Conservation (phyloP, 2,113 vertebrate genomes). For the Trogon surrucura region DNA sequence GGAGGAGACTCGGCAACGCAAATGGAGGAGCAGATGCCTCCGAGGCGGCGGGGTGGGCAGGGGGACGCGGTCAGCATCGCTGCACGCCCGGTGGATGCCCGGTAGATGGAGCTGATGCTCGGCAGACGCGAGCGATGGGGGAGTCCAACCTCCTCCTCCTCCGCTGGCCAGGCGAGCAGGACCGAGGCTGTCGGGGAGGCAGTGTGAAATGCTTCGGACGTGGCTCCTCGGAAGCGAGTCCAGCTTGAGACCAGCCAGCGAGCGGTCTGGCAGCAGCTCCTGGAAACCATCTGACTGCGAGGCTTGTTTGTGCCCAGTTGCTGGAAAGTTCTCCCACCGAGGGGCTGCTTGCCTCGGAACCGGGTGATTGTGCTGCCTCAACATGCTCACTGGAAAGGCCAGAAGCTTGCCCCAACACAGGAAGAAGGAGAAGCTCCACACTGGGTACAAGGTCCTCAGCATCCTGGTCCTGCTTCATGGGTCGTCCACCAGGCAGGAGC, state of each 20-base stretch:
- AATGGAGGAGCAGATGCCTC: neutral
- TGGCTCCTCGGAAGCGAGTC: neutral
- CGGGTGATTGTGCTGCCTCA: neutral
- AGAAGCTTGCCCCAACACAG: neutral
- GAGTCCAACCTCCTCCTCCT: neutral
- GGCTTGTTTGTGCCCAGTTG: neutral
- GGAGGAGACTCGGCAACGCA: neutral
- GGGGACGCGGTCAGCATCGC: neutral
- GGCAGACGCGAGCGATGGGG: neutral
- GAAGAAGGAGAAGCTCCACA: neutral
- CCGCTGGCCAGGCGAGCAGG: neutral
- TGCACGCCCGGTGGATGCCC: neutral
- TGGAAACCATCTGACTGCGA: neutral
- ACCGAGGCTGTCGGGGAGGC: neutral
- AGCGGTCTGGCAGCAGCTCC: neutral
- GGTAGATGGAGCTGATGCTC: constrained; percentile 40
- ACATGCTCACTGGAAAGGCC: neutral
- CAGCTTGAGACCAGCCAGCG: neutral
- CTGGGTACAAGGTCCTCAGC: neutral
- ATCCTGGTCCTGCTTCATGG: neutral
- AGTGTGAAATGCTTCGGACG: neutral
- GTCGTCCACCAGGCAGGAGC: neutral
- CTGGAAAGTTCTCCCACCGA: neutral
- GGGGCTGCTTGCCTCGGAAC: neutral
- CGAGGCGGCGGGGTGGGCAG: neutral